Evolutionary conservation across 2,888 invertebrate genomes (phyloP).

Genomic region (Mesoligia furuncula): DNA sequence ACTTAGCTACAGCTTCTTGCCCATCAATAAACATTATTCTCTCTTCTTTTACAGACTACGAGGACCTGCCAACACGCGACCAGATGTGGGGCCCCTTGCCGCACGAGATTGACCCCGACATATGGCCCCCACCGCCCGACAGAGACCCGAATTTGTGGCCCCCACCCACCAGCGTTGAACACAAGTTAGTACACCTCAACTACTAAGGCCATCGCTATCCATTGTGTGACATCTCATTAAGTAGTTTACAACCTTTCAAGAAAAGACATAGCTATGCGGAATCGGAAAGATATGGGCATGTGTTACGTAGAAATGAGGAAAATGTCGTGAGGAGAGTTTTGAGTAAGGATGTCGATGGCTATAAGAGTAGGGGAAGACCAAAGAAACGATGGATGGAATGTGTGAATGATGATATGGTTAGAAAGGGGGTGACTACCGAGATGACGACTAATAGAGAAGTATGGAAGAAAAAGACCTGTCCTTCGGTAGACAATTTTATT

Average conservation of each 20-base stretch:
- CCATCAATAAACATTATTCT: background rate
- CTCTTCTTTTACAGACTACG: constrained; percentile 80
- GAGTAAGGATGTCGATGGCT: too few relatives aligned
- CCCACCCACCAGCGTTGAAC: constrained; percentile 94
- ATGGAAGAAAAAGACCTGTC: too few relatives aligned
- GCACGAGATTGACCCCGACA: constrained; percentile 93
- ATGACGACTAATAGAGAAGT: too few relatives aligned
- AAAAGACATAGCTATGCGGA: background rate
- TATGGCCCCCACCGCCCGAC: constrained; percentile 93
- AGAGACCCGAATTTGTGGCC: constrained; percentile 97
- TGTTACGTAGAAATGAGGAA: too few relatives aligned
- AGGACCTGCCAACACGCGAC: constrained; percentile 86
- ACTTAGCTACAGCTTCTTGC: background rate
- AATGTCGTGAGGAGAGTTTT: too few relatives aligned
- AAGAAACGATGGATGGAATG: too few relatives aligned
- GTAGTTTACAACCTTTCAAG: background rate
- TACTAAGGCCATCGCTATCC: background rate
- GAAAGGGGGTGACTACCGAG: too few relatives aligned
- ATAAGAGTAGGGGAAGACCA: too few relatives aligned
- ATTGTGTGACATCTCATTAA: background rate
- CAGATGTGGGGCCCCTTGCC: constrained; percentile 87
- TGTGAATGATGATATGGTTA: too few relatives aligned
- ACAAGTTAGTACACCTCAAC: constrained; percentile 88
- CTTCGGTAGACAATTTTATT: too few relatives aligned
- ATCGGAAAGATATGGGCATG: too few relatives aligned